Base-by-base conservation (phyloP, 2,113 vertebrate genomes). In the Forbesichthys agassizii region DNA sequence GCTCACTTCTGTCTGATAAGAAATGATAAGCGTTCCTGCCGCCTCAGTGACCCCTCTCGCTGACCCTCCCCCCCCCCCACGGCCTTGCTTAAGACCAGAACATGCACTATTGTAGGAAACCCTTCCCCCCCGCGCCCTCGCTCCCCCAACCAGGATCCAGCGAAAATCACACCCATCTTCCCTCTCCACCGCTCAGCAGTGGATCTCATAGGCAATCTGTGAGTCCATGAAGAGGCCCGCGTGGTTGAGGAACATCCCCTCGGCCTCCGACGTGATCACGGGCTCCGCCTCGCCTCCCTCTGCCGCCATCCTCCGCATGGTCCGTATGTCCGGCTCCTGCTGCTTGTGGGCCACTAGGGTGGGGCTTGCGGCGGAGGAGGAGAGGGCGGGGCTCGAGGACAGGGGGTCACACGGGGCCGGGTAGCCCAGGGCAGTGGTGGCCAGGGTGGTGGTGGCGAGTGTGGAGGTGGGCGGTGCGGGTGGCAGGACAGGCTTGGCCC, bases 181-280 rank as follows among this genome's bases (percentile, higher is more conserved):
- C 4, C n/a, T 33, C 42, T 33, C 10, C 9, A 51, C 13, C 4
- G 42, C 75, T 95, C 90, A 97, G 91, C 95, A 96, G 82, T 93
- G 95, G 73, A 95, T 94, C 83, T 95, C 95, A 0, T 95, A 96
- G 14, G 95, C 94, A 0, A 94, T 91, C 63, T 93, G 94, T n/a
- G 94, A 91, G 83, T 94, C 94, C 65, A 94, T 89, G 54, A 93
- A 92, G 51, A 94, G 74, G 1, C 93, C 89, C 48, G 87, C 75
- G 79, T 93, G 94, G 74, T 93, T 94, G 16, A 93, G 81, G 71
- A 93, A 94, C 61, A 92, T 78, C 6, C 89, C 92, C 20, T 93
- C 93, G 0, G 85, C 88, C 78, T 93, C 92, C 9, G 87, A 85
- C 0, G 85, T 80, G 54, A 87, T 79, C n/a, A 91, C 84, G 1